Evolutionary conservation across 2,888 invertebrate species (phyloP).

Genomic region (Euclidia mi): DNA sequence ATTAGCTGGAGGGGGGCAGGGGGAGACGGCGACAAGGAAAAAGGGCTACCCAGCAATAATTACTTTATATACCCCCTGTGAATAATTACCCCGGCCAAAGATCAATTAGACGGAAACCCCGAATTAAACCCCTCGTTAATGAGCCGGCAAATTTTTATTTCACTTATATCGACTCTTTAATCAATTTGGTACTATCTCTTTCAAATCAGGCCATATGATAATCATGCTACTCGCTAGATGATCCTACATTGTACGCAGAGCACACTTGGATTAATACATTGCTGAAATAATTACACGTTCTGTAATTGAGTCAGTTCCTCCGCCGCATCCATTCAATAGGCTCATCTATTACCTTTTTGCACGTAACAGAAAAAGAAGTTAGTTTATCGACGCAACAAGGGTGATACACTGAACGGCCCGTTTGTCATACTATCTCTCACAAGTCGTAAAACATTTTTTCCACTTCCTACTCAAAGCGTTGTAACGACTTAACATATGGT

Average conservation of each 20-base stretch:
- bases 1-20: constrained; percentile 74
- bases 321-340: constrained; percentile 61
- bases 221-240: not conserved
- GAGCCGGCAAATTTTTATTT: constrained; percentile 83
- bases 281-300: constrained; percentile 32
- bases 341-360: constrained; percentile 71
- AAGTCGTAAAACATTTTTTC: constrained; percentile 88
- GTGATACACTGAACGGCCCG: constrained; percentile 72
- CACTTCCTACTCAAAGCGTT: constrained; percentile 85
- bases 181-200: constrained; percentile 37
- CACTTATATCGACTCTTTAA: constrained; percentile 54
- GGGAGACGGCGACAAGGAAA: constrained; percentile 83
- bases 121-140: constrained; percentile 81
- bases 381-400: constrained; percentile 66
- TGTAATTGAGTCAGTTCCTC: constrained; percentile 63
- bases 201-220: constrained; percentile 6
- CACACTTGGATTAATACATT: constrained; percentile 12
- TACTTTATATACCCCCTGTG: constrained; percentile 88
- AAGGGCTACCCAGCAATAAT: constrained; percentile 88
- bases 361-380: constrained; percentile 62
- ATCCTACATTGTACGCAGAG: not conserved
- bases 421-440: constrained; percentile 84
- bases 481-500: constrained; percentile 87
- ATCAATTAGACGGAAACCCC: constrained; percentile 86
- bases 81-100: constrained; percentile 87